Evolutionary conservation across 2,888 invertebrate genomes (phyloP), one percentile per base, ranked within the genome.

Genomic region (Lasioglossum marginatum): DNA sequence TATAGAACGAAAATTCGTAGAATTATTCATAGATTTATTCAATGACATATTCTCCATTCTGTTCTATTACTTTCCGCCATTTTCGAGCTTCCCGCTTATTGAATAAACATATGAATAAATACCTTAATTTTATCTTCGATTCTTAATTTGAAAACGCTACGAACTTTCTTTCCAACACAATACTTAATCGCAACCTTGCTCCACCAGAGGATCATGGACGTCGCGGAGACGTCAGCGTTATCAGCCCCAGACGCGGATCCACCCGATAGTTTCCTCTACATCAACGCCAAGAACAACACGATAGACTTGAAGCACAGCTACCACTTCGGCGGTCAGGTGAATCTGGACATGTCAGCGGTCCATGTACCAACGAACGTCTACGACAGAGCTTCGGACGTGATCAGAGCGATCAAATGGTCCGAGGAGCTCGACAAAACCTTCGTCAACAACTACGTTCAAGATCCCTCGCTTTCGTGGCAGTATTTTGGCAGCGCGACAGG

Each of bases 401-500:
- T 99, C 85, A 97, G 98, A 95, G 99, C 98, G 57, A 98, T 99
- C 86, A 97, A 98, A 94, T 99, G 99, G 99, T 99, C 99, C 4
- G 98, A 98, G 94, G 97, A 98, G 91, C 96, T 99, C 91, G 99
- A 99, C 95, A 97, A 97, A 79, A 98, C 97, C 90, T 99, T 99
- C 95, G 97, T 97, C 90, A 93, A 92, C 87, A 95, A 92, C 60
- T 94, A 93, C 79, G 89, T 91, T 27, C 87, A 88, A 27, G 94
- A 94, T 34, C 93, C 94, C 0, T 93, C 98, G 5, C 96, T 99
- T 68, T 98, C 98, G 6, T 99, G 99, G 99, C 99, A 99, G 96
- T 99, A 99, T 95, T 99, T 99, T 95, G 99, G 99, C 88, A 99
- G 99, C 95, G 97, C 99, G 57, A 98, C 98, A 31, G 99, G 99